A percentile compares a stretch with the other conserved stretches of the same genome.
phyloP scores from a whole-genome alignment of 1,140 invertebrate species.

The Plodia interpunctella region DNA sequence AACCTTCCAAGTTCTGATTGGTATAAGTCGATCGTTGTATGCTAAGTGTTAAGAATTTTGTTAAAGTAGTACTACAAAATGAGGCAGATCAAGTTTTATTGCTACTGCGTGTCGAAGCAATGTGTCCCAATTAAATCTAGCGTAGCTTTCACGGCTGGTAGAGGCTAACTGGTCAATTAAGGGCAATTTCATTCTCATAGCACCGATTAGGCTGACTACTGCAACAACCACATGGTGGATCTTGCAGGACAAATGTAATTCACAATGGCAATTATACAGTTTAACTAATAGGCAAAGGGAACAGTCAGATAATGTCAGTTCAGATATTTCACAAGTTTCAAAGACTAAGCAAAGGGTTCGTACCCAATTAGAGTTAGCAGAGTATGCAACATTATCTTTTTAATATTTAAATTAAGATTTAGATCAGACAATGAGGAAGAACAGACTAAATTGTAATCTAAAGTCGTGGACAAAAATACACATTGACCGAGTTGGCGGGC shows the following conservation, averaged over 20 bases:
- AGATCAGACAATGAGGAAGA: neutral
- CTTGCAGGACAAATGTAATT: slow-evolving; percentile 62
- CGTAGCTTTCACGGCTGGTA: slow-evolving; percentile 30
- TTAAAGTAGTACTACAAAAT: neutral
- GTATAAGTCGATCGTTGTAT: too few relatives aligned
- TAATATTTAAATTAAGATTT: neutral
- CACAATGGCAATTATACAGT: slow-evolving; percentile 52
- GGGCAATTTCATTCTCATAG: slow-evolving; percentile 53
- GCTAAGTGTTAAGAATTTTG: neutral
- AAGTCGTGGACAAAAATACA: neutral
- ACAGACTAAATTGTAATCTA: neutral
- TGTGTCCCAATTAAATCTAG: slow-evolving; percentile 21
- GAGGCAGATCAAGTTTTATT: neutral
- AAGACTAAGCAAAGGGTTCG: too few relatives aligned
- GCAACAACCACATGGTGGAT: slow-evolving; percentile 31
- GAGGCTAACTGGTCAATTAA: slow-evolving; percentile 59
- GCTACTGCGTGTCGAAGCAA: slow-evolving; percentile 7
- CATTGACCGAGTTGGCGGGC: slow-evolving; percentile 45
- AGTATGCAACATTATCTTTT: too few relatives aligned
- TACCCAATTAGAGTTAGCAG: too few relatives aligned
- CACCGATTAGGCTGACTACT: slow-evolving; percentile 27
- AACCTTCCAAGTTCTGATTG: too few relatives aligned
- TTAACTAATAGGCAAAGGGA: slow-evolving; percentile 33
- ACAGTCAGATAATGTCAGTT: slow-evolving; percentile 30
- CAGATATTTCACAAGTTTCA: slow-evolving; percentile 29